These are phyloP conservation scores for Girardinus metallicus DNA, from an alignment of 2,797 vertebrate genomes.

Conservation along the genomic window DNA sequence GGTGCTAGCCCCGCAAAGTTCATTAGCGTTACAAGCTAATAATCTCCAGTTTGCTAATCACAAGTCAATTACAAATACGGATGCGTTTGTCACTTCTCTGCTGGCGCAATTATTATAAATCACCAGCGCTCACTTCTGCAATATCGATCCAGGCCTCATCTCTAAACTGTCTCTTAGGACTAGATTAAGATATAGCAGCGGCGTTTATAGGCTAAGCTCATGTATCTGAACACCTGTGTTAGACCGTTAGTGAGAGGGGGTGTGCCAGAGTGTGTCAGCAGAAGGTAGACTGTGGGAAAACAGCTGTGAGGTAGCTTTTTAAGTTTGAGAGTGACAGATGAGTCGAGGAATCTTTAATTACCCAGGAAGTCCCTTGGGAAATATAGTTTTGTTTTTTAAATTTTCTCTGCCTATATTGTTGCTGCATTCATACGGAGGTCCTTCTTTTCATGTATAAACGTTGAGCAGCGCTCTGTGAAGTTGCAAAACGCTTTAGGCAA, in stretches of 20 bases:
- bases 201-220: conserved; percentile 7
- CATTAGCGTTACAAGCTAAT: conserved; percentile 67
- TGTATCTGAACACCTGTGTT: conserved; percentile 26
- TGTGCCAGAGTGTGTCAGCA: conserved; percentile 36
- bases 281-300: conserved; percentile 43
- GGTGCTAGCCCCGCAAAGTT: conserved; percentile 44
- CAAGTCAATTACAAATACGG: conserved; percentile 63
- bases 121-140: conserved; percentile 30
- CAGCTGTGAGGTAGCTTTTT: conserved; percentile 55
- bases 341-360: conserved; percentile 65
- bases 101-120: conserved; percentile 64
- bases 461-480: conserved; percentile 19
- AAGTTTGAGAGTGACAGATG: conserved; percentile 50
- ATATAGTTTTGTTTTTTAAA: conserved; percentile 39
- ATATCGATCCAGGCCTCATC: conserved; percentile 36
- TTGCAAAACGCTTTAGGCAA: conserved; percentile 26
- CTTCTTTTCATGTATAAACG: conserved; percentile 27
- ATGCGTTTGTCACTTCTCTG: conserved; percentile 49
- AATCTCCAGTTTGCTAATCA: conserved; percentile 69
- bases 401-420: conserved; percentile 27
- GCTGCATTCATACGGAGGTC: conserved; percentile 24
- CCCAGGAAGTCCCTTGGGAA: conserved; percentile 53
- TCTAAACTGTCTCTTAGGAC: conserved; percentile 8
- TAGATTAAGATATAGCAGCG: not conserved
- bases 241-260: conserved; percentile 38